Evolutionary conservation across 2,888 invertebrate species (phyloP).

Genomic region (Cosmopolites sordidus): DNA sequence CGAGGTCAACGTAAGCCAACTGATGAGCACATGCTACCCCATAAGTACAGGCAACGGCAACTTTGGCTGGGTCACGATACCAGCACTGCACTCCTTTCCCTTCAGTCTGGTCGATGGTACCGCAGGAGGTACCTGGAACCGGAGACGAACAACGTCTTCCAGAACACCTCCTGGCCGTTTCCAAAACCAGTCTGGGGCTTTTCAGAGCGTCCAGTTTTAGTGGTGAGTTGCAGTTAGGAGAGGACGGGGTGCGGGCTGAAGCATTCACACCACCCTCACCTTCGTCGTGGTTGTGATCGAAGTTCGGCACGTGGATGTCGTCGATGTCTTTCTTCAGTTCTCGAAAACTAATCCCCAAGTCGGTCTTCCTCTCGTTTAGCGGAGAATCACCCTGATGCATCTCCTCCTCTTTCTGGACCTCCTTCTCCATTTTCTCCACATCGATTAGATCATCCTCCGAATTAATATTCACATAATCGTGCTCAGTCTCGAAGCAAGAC

Average conservation of each 20-base stretch:
- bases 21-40: constrained; percentile 67
- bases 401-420: constrained; percentile 8
- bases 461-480: constrained; percentile 44
- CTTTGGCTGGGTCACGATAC: constrained; percentile 59
- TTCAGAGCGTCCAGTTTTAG: constrained; percentile 37
- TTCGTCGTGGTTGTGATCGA: constrained; percentile 33
- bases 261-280: constrained; percentile 44
- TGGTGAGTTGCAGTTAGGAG: too few species aligned
- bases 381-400: constrained; percentile 32
- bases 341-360: constrained; percentile 43
- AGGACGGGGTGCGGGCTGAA: constrained; percentile 11
- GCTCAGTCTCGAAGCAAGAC: constrained; percentile 37
- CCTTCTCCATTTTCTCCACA: constrained; percentile 11
- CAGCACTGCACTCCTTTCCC: constrained; percentile 38
- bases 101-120: constrained; percentile 1
- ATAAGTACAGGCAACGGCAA: constrained; percentile 74
- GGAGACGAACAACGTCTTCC: background rate
- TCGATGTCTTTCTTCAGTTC: constrained; percentile 38
- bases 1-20: constrained; percentile 68
- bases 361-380: constrained; percentile 42
- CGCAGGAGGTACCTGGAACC: constrained; percentile 10
- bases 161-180: constrained; percentile 32
- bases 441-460: constrained; percentile 32
- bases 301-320: constrained; percentile 38
- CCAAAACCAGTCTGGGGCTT: constrained; percentile 44